Evolutionary conservation across 2,113 vertebrate species (phyloP).

Genomic region (Cavia aperea): DNA sequence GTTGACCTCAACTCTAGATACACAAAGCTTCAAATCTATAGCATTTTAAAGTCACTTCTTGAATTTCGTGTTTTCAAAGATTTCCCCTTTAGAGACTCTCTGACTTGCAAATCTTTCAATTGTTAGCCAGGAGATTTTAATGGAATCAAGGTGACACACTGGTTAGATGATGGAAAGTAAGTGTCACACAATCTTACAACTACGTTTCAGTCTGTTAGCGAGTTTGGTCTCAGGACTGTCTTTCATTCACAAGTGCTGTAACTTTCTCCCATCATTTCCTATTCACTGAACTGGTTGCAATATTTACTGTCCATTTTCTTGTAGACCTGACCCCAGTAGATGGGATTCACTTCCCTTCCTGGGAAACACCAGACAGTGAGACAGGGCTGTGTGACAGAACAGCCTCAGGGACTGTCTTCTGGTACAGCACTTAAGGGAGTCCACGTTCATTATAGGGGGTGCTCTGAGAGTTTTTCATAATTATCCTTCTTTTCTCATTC

Average conservation of each 20-base stretch:
- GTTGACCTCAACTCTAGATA: background rate
- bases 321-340: background rate
- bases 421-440: background rate
- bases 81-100: background rate
- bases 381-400: background rate
- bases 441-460: background rate
- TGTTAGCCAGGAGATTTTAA: fast-evolving
- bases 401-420: background rate
- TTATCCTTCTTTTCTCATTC: fast-evolving
- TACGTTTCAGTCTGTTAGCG: background rate
- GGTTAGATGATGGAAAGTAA: background rate
- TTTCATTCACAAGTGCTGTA: background rate
- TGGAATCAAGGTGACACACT: background rate
- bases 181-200: background rate
- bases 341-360: background rate
- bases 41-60: background rate
- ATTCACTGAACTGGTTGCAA: background rate
- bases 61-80: background rate
- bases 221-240: fast-evolving
- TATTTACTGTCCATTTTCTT: background rate
- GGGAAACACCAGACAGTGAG: background rate
- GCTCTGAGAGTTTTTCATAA: background rate
- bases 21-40: background rate
- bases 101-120: background rate
- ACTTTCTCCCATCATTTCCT: background rate